Percentiles rank a stretch among this genome's conserved stretches.
phyloP scores from a whole-genome alignment of 1,140 invertebrate genomes.

The Trichoplusia ni region DNA sequence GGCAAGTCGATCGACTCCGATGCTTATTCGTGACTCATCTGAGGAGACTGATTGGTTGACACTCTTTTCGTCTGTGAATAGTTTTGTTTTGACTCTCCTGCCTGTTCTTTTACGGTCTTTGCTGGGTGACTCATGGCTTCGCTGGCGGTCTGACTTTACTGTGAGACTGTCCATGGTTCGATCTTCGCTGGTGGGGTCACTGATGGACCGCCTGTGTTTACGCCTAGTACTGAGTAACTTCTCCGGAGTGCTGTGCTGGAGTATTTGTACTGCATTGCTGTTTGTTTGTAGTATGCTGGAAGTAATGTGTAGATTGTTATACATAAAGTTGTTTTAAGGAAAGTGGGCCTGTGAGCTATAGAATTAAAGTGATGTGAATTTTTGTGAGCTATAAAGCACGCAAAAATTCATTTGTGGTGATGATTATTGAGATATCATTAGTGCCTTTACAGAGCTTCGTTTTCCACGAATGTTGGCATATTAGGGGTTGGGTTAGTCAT shows the following conservation, averaged over 20 bases:
- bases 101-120: constrained; percentile 60
- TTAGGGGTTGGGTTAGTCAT: no score
- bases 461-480: no score
- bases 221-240: constrained; percentile 51
- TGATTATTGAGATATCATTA: no score
- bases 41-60: constrained; percentile 58
- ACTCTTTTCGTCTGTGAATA: constrained; percentile 62
- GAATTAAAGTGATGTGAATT: no score
- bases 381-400: no score
- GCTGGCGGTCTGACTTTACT: constrained; percentile 53
- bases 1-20: constrained; percentile 58
- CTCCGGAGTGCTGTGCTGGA: constrained; percentile 65
- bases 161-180: constrained; percentile 55
- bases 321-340: no score
- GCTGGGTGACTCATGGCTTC: constrained; percentile 67
- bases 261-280: constrained; percentile 56
- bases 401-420: no score
- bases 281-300: constrained; percentile 70
- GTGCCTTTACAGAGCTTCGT: no score
- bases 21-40: constrained; percentile 64
- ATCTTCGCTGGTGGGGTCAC: constrained; percentile 70
- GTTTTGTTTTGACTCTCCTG: constrained; percentile 66
- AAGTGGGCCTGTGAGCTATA: no score
- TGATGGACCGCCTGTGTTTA: constrained; percentile 66
- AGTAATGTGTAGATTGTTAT: constrained; percentile 27